phyloP scores from a whole-genome alignment of 1,140 invertebrate genomes.

The Sarcophaga bullata region DNA sequence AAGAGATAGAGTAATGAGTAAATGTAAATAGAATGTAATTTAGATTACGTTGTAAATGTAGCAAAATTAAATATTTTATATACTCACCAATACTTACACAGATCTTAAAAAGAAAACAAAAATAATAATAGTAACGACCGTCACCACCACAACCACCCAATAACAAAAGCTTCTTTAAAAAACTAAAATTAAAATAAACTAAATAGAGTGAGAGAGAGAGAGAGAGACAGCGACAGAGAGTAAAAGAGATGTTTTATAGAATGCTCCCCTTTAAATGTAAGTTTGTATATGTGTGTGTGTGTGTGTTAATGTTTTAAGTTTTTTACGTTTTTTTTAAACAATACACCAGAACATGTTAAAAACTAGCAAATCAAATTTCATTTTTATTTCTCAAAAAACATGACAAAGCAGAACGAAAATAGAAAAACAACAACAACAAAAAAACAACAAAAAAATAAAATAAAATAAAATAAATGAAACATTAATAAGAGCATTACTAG shows the following conservation, averaged over 20 bases:
- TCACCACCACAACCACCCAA: background rate
- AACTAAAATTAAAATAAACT: background rate
- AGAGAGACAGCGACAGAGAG: too few species aligned
- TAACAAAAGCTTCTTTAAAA: slow-evolving; percentile 17
- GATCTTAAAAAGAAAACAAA: background rate
- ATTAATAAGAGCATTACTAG: background rate
- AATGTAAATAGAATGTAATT: too few species aligned
- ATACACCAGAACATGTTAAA: slow-evolving; percentile 7
- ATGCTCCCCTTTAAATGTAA: too few species aligned
- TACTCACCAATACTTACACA: background rate
- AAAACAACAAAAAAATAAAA: background rate
- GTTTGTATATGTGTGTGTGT: background rate
- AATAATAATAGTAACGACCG: background rate
- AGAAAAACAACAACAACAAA: slow-evolving; percentile 29
- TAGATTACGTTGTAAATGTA: too few species aligned
- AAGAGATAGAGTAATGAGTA: too few species aligned
- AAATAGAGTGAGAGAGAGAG: background rate
- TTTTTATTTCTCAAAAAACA: slow-evolving; percentile 54
- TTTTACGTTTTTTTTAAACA: too few species aligned
- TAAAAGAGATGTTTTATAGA: too few species aligned
- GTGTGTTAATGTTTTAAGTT: background rate
- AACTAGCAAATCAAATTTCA: slow-evolving; percentile 64
- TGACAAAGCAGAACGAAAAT: slow-evolving; percentile 21
- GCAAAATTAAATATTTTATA: background rate
- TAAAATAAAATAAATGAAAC: background rate